Evolutionary conservation across 2,888 invertebrate species (phyloP).

Genomic region (Ochropacha duplaris): DNA sequence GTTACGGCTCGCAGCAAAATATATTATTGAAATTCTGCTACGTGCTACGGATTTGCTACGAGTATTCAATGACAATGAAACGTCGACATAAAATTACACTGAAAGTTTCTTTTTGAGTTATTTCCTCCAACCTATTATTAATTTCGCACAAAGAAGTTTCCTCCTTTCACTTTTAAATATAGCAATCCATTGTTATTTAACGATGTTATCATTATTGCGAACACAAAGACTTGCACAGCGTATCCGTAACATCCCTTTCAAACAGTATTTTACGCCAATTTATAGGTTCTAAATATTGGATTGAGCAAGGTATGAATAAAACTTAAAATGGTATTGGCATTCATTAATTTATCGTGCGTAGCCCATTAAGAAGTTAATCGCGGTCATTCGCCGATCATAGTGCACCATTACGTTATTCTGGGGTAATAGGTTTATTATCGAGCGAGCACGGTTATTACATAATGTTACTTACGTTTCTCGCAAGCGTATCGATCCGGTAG

Average conservation of each 20-base stretch:
- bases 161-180: not conserved
- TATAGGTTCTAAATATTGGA: not conserved
- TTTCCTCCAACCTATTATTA: not conserved
- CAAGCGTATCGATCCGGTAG: slow-evolving; percentile 64
- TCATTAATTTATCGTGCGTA: slow-evolving; percentile 9
- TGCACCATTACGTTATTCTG: slow-evolving; percentile 23
- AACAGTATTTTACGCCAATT: not conserved
- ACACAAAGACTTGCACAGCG: not conserved
- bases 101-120: not conserved
- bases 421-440: slow-evolving; percentile 50
- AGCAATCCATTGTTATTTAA: not conserved
- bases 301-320: not conserved
- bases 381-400: slow-evolving; percentile 19
- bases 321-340: not conserved
- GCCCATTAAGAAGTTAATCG: slow-evolving; percentile 22
- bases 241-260: not conserved
- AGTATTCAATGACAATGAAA: not conserved
- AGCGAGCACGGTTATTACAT: slow-evolving; percentile 54
- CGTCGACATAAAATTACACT: not conserved
- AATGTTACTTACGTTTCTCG: slow-evolving; percentile 58
- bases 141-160: not conserved
- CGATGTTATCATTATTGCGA: not conserved
- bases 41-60: not conserved
- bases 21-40: not conserved
- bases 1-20: not conserved